Base-by-base conservation (phyloP, 1,140 invertebrate species). In the Pseudomyrmex flavicornis region DNA sequence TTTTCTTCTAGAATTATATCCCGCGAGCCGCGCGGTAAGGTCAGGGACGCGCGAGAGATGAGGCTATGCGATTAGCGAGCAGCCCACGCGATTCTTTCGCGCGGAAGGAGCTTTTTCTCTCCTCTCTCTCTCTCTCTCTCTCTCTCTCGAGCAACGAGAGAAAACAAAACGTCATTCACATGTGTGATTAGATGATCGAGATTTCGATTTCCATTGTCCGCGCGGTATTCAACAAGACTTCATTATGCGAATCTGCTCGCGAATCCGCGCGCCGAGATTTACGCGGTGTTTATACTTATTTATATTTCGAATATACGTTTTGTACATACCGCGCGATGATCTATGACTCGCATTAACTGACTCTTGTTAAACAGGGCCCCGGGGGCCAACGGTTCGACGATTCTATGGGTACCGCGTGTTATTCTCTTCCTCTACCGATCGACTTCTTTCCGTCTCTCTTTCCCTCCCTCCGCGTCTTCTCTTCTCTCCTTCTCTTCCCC, bases 221-320 rank as follows among this genome's bases (percentile, higher is more conserved):
- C 35, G 0, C 3, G 52, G 58, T 3, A 58, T 62, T 54, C 66
- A 20, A n/a, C 63, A 20, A 65, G 88, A 90, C 88, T 92, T 90
- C 82, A 82, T 90, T 90, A 83, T 68, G 44, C 79, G 89, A 89
- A 89, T 91, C 88, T 83, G 89, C 74, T 86, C 83, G 89, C 91
- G 91, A 93, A 93, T 92, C 90, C 48, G 10, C 50, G 90, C 89
- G 74, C 15, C 58, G 89, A 93, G 93, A 93, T 94, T 93, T 93
- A 94, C 92, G 91, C 91, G 92, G 91, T 93, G 93, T 94, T 93
- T 93, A 93, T 92, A 92, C 90, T 91, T 93, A 93, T 92, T 93
- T 93, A 93, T 94, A 93, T 93, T 93, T 93, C 83, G 87, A 92
- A 89, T 35, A 35, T 35, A 35, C 91, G 92, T 92, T 93, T 93